Conservation (phyloP, 1,140 invertebrate genomes). For the Monochamus saltuarius region DNA sequence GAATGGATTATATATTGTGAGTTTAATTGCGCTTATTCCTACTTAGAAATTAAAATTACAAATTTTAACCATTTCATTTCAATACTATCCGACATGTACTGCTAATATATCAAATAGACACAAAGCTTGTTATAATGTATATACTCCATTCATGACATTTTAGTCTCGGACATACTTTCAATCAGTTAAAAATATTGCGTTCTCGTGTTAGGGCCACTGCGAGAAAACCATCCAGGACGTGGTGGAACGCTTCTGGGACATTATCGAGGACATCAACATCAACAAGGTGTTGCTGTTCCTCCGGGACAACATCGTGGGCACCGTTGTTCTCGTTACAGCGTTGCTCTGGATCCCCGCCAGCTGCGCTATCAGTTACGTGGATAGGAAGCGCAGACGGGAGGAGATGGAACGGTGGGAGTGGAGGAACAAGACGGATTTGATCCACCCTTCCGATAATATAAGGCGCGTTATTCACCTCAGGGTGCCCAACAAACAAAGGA, state of each 20-base stretch:
- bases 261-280: constrained; percentile 94
- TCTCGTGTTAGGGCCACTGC: constrained; percentile 73
- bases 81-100: too few species aligned
- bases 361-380: constrained; percentile 79
- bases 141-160: neutral
- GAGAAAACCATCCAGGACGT: constrained; percentile 94
- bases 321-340: constrained; percentile 83
- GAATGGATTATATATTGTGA: neutral
- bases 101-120: neutral
- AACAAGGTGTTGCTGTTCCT: constrained; percentile 87
- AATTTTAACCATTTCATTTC: too few species aligned
- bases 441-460: constrained; percentile 60
- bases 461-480: constrained; percentile 62
- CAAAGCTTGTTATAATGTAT: too few species aligned
- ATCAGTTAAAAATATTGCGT: neutral
- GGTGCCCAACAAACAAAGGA: constrained; percentile 32
- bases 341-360: constrained; percentile 91
- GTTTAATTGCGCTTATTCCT: neutral
- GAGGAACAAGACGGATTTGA: constrained; percentile 56
- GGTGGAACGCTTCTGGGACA: constrained; percentile 93
- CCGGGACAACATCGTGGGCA: constrained; percentile 86
- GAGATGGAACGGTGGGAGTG: constrained; percentile 45
- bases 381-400: constrained; percentile 56
- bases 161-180: neutral
- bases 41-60: too few species aligned